phyloP scores from a whole-genome alignment of 2,113 vertebrate genomes.

The Smithornis capensis region DNA sequence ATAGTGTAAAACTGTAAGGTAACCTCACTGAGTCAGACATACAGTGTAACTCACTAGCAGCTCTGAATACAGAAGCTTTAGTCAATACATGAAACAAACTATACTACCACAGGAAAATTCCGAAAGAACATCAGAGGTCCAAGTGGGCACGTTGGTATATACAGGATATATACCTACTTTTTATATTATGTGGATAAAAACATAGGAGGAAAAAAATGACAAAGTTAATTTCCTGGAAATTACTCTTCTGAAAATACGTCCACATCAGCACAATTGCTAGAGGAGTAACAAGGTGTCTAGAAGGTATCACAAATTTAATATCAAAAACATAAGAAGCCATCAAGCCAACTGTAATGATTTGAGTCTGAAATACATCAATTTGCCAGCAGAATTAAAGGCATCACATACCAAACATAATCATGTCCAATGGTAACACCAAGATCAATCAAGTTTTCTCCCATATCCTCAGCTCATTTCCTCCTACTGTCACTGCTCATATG shows the following conservation, averaged over 20 bases:
- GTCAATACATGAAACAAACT: accelerated
- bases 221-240: neutral
- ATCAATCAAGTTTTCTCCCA: neutral
- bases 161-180: neutral
- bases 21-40: neutral
- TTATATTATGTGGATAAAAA: neutral
- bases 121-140: neutral
- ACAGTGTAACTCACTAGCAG: neutral
- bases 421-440: neutral
- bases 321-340: neutral
- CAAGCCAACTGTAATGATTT: neutral
- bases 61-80: neutral
- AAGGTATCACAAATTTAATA: neutral
- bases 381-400: neutral
- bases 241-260: neutral
- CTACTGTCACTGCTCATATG: neutral
- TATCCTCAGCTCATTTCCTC: conserved; percentile 1
- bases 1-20: neutral
- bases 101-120: neutral
- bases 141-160: neutral
- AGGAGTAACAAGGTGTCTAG: neutral
- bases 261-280: neutral
- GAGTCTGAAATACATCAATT: neutral
- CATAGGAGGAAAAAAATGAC: neutral
- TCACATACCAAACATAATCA: neutral